Percentiles rank a stretch among this genome's conserved stretches.
These are phyloP conservation scores for Pristis pectinata DNA, from an alignment of 2,797 vertebrate genomes.

Conservation along the genomic window DNA sequence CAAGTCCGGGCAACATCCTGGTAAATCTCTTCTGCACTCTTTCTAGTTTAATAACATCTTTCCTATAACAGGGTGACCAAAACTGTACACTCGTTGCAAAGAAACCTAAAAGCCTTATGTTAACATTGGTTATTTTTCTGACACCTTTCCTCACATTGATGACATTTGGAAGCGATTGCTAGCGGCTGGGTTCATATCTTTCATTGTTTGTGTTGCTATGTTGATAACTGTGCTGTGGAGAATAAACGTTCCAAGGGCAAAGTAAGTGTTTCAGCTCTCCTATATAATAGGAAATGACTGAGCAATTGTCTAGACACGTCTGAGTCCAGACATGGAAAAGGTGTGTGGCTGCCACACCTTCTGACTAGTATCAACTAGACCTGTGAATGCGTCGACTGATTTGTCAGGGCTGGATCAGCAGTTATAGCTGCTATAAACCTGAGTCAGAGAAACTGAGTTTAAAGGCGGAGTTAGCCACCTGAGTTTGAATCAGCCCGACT, in stretches of 20 bases:
- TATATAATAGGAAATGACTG: constrained; percentile 14
- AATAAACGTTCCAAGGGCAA: not conserved
- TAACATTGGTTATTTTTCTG: not conserved
- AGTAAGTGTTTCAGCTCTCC: not conserved
- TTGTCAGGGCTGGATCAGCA: constrained; percentile 44
- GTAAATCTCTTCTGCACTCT: too few species aligned
- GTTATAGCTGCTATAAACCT: constrained; percentile 50
- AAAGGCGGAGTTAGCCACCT: constrained; percentile 59
- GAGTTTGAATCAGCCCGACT: constrained; percentile 42
- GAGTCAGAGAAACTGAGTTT: constrained; percentile 66
- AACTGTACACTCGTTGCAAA: too few species aligned
- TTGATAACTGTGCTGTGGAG: not conserved
- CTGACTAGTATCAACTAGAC: constrained; percentile 48
- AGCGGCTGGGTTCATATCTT: not conserved
- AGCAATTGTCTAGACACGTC: constrained; percentile 51
- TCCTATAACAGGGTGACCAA: too few species aligned
- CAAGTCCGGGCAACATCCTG: too few species aligned
- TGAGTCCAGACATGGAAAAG: constrained; percentile 53
- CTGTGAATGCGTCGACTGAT: constrained; percentile 41
- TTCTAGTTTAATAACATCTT: too few species aligned
- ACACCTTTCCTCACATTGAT: not conserved
- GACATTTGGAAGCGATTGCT: not conserved
- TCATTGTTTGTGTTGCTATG: not conserved
- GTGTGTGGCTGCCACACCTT: constrained; percentile 60
- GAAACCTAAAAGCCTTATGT: too few species aligned